Conservation (phyloP, 1,140 invertebrate genomes). For the Heliconius himera region DNA sequence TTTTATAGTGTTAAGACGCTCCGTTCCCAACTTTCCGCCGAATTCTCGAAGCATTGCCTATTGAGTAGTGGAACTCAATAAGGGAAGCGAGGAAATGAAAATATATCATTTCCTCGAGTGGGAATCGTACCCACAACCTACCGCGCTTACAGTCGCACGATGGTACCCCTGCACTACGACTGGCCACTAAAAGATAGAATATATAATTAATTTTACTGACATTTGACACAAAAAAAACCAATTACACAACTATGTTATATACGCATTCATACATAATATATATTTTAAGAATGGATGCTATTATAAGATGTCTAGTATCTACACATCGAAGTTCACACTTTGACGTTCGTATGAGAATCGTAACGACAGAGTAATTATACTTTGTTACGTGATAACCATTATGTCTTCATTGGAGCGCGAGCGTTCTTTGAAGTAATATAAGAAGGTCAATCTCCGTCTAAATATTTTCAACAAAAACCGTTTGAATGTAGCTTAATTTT, state of each 20-base stretch:
- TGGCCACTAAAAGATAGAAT: background rate
- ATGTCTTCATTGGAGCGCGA: background rate
- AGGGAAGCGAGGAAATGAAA: no score
- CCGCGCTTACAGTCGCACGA: no score
- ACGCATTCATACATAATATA: background rate
- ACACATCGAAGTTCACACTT: background rate
- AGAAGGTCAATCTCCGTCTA: constrained; percentile 3
- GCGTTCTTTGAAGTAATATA: background rate
- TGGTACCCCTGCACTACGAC: no score
- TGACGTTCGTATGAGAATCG: background rate
- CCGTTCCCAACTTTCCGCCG: no score
- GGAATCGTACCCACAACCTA: no score
- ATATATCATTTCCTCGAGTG: no score
- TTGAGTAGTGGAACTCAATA: no score
- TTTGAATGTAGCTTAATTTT: no score
- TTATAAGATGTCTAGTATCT: background rate
- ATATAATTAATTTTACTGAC: background rate
- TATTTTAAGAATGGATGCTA: background rate
- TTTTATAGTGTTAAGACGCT: no score
- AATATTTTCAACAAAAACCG: background rate
- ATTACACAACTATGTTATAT: background rate
- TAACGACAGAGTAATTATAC: constrained; percentile 1
- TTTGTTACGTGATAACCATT: constrained; percentile 3
- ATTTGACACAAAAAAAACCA: background rate
- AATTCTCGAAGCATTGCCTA: no score